Percentiles rank a stretch among this genome's conserved stretches.
Conservation (phyloP, 2,797 vertebrate species). For the Tapirus indicus region DNA sequence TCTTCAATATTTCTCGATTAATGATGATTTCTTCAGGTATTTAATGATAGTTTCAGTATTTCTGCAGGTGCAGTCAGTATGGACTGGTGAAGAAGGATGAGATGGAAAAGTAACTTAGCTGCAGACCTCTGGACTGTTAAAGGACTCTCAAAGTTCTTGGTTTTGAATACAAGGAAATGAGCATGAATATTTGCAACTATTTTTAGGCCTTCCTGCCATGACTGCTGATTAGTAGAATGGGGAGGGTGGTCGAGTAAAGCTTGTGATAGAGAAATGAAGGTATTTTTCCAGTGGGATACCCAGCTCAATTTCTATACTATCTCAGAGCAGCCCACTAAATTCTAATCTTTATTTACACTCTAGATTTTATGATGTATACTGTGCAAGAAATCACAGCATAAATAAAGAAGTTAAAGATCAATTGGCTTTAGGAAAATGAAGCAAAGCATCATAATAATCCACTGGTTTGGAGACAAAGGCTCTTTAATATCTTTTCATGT, state of each 20-base stretch:
- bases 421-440: constrained; percentile 22
- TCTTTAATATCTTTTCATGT: not conserved
- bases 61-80: not conserved
- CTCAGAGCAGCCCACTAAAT: not conserved
- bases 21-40: not conserved
- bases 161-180: not conserved
- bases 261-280: not conserved
- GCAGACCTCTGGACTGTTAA: not conserved
- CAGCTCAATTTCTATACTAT: not conserved
- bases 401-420: not conserved
- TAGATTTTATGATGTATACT: not conserved
- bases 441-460: not conserved
- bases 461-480: not conserved
- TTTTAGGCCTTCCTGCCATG: not conserved
- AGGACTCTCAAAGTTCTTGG: not conserved
- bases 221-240: not conserved
- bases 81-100: not conserved
- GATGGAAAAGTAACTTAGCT: not conserved
- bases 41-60: not conserved
- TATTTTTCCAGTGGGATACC: not conserved
- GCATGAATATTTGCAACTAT: not conserved
- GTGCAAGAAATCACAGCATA: not conserved
- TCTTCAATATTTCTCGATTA: not conserved
- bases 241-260: not conserved
- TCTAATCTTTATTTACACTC: not conserved